Evolutionary conservation across 2,797 vertebrate genomes (phyloP), one percentile per base, ranked within the genome.

Genomic region (Pogoniulus pusillus): DNA sequence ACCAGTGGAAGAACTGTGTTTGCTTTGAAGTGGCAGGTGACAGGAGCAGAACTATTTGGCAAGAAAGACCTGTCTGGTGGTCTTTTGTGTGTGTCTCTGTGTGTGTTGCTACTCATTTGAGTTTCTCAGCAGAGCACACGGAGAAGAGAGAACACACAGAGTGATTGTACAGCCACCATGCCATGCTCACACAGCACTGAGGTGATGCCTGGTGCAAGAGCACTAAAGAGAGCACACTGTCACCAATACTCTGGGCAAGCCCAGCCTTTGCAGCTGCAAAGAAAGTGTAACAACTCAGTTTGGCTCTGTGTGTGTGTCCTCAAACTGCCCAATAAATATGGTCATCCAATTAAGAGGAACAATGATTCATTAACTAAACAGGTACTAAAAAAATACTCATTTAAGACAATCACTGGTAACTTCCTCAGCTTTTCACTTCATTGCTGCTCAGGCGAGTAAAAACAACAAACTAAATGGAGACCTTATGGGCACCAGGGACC

Each of bases 351-450:
- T 98, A 95, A 96, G 96, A 97, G 97, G 95, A 97, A 97, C 97
- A 97, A 97, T 97, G 97, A 98, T 97, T 98, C 98, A 98, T 98
- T 98, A 98, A 96, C 96, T 96, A 98, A 98, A 97, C 97, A 98
- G 97, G 80, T 97, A 97, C 96, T 97, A 97, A 94, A 97, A 97
- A 94, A 96, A 79, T 69, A 94, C 89, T 97, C 95, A 94, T 98
- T 98, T 97, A 97, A 94, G 96, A 96, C 97, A 98, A 98, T 98
- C 98, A 97, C 97, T 87, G 98, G 97, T 96, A 98, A 98, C 98
- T 99, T 99, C 99, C 98, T 99, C 97, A 96, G 97, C 97, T 98
- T 99, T 99, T 99, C 98, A 98, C 98, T 98, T 98, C 98, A 98
- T 98, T 98, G 98, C 98, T 98, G 98, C 97, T 98, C 98, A 98